Base-by-base conservation (phyloP, 2,888 invertebrate species). In the Galeruca laticollis region DNA sequence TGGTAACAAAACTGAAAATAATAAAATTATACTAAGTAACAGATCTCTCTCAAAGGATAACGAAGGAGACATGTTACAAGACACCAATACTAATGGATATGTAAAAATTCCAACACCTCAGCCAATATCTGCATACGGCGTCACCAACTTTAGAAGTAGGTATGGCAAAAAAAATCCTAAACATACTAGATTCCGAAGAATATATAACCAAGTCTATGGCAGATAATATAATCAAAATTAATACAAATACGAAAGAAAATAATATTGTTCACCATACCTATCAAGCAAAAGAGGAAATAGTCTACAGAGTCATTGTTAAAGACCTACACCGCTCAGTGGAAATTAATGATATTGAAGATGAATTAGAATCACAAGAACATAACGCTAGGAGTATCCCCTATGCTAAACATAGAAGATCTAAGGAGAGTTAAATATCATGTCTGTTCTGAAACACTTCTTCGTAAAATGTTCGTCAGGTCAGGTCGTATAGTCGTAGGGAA, bases 41-140 rank as follows among this genome's bases (percentile, higher is more conserved):
- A 49, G 49, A 49, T 49, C 13, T 49, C 13, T 15, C n/a, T 6
- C 15, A 52, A 20, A 52, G 15, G 52, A 52, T 52, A 21, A 52
- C 9, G 15, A 10, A 52, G 52, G 20, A 11, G 20, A 6, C 3
- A 52, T 21, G 20, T 15, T 20, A 52, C 10, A 18, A 20, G 20
- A 5, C 20, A 21, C 52, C 52, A 52, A 52, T n/a, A 52, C 52
- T 21, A 52, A 52, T 21, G 10, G 52, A 52, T n/a, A n/a, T n/a
- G n/a, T n/a, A 52, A 52, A 52, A 52, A 52, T 20, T 52, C 52
- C 52, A 21, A 52, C 15, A 21, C 52, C 52, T 52, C 52, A 15
- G 20, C 15, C 4, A 52, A 52, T 52, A 52, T 52, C 11, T 11
- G 20, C 20, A 20, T 52, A 52, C 20, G 52, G 52, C 15, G 52